Base-by-base conservation (phyloP, 2,113 vertebrate species). In the Nycticebus coucang region DNA sequence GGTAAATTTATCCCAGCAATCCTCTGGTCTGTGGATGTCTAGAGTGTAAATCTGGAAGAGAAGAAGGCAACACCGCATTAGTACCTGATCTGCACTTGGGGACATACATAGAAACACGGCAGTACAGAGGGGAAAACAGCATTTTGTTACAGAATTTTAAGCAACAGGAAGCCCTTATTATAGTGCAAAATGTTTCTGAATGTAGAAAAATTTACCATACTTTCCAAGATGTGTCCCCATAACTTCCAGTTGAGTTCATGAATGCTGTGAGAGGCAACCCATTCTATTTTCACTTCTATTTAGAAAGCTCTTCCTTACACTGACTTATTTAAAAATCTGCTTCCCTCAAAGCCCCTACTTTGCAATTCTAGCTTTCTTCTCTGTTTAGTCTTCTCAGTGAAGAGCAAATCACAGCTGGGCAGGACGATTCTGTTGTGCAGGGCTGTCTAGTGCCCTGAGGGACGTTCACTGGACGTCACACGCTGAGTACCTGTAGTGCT, bases 1-100 rank as follows among this genome's bases (percentile, higher is more conserved):
- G 69, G 98, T 97, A 97, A 99, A 99, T 91, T 99, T 99, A 96
- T 99, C 98, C 99, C 99, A 99, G 93, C 99, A 99, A 94, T 99
- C 99, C 89, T 99, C 99, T 22, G 99, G 98, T 92, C 98, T 99
- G 97, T 99, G 98, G 89, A 99, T 99, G 96, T 99, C 99, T 97
- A 99, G 91, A 14, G 98, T 98, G 95, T 99, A 99, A 94, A 99
- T 99, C 99, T 99, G 97, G 53, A 89, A 96, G 94, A 95, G 55
- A 81, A 97, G 79, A 96, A 55, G 41, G 80, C 1, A 92, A 78
- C 0, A 28, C 62, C 28, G 6, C 14, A 0, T 95, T 5, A 95
- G 79, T 12, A 53, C 5, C 11, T n/a, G n/a, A 4, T 5, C 24
- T 7, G 37, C 37, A 35, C 59, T 81, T 37, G 4, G 7, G n/a